Percentiles rank a stretch among this genome's conserved stretches.
Evolutionary conservation across 2,888 invertebrate genomes (phyloP).

Genomic region (Stenodema calcarata): DNA sequence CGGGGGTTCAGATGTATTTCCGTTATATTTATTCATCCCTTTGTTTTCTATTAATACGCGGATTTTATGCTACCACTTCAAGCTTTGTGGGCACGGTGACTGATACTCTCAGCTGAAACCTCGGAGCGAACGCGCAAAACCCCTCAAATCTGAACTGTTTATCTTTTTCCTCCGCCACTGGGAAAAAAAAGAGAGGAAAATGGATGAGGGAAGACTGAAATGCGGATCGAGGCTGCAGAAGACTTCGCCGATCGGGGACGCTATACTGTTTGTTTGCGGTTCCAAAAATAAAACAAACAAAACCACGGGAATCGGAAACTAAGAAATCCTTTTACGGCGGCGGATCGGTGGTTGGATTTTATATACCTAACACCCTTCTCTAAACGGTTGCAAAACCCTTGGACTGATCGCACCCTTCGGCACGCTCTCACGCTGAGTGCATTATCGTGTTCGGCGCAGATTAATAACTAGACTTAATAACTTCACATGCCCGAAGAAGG

Average conservation of each 20-base stretch:
- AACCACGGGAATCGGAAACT: background rate
- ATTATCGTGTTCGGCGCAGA: background rate
- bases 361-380: background rate
- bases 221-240: background rate
- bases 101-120: background rate
- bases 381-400: background rate
- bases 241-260: background rate
- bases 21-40: no score
- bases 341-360: background rate
- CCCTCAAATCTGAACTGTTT: background rate
- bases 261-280: background rate
- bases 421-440: background rate
- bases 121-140: background rate
- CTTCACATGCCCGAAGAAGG: background rate
- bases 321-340: background rate
- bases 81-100: no score
- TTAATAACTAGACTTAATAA: background rate
- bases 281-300: background rate
- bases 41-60: no score
- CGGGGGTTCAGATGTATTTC: no score
- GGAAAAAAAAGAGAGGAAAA: background rate
- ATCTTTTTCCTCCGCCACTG: background rate
- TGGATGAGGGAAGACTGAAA: background rate
- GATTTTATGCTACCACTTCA: no score
- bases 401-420: background rate